These are phyloP conservation scores for Eupithecia subumbrata DNA, from an alignment of 2,888 invertebrate species.

Conservation along the genomic window DNA sequence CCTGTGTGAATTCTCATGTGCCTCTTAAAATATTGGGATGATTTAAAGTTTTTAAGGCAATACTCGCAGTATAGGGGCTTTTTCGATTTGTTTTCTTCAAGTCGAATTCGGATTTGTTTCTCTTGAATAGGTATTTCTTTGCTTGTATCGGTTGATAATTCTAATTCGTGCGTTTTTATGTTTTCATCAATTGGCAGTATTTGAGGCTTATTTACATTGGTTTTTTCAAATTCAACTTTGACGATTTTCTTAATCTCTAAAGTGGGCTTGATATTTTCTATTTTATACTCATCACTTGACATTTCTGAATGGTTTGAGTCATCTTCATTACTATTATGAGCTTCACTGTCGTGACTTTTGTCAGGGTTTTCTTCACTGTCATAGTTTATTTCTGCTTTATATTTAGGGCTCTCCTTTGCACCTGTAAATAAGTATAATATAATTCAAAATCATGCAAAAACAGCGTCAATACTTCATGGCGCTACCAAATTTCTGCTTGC, in stretches of 20 bases:
- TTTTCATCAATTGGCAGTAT: neutral
- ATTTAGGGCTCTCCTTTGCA: neutral
- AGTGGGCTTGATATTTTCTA: neutral
- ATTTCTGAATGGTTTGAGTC: neutral
- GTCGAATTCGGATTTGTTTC: neutral
- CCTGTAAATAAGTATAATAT: neutral
- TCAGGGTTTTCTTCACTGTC: neutral
- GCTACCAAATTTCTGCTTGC: no score
- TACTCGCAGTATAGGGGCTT: slow-evolving; percentile 9
- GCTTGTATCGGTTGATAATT: neutral
- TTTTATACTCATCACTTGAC: neutral
- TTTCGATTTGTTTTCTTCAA: neutral
- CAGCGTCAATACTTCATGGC: no score
- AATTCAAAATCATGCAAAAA: no score
- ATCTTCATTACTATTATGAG: neutral
- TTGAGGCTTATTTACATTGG: neutral
- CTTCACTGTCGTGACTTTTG: neutral
- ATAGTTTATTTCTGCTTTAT: neutral
- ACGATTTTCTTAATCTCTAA: neutral
- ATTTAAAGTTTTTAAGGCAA: slow-evolving; percentile 24
- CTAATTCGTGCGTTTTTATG: neutral
- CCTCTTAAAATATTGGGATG: slow-evolving; percentile 21
- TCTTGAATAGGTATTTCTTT: neutral
- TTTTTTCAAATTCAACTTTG: slow-evolving; percentile 3
- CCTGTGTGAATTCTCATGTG: slow-evolving; percentile 21